Evolutionary conservation across 2,888 invertebrate genomes (phyloP).

Genomic region (Ellobium chinense): DNA sequence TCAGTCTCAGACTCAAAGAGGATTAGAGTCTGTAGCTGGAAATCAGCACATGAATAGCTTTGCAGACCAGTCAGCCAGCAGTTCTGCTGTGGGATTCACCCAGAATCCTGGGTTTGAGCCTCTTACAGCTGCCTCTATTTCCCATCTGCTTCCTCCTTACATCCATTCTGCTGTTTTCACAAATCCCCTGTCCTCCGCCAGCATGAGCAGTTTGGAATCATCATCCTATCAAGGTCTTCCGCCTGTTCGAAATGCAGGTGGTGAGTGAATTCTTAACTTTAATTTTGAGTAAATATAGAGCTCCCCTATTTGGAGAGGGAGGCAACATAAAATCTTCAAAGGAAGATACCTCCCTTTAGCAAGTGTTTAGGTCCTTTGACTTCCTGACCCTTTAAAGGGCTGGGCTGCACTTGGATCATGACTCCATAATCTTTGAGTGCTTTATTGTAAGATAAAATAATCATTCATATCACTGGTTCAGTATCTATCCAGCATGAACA

Average conservation of each 20-base stretch:
- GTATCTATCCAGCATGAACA: no score
- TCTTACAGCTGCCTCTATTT: background rate
- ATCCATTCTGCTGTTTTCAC: background rate
- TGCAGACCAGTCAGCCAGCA: background rate
- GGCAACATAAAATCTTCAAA: no score
- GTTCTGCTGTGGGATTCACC: background rate
- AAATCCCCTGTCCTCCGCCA: background rate
- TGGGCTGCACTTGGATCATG: no score
- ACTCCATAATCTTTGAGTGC: no score
- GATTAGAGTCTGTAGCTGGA: background rate
- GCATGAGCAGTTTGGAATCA: constrained; percentile 21
- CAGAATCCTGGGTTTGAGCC: background rate
- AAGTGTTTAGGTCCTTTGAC: no score
- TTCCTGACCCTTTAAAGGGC: no score
- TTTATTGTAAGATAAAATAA: no score
- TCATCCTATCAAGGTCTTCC: constrained; percentile 27
- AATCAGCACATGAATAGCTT: background rate
- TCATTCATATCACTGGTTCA: no score
- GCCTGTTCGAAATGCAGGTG: background rate
- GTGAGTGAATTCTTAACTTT: background rate
- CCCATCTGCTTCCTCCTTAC: constrained; percentile 17
- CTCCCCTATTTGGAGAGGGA: no score
- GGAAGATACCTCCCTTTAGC: no score
- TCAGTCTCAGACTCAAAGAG: background rate
- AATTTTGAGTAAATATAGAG: no score